phyloP scores from a whole-genome alignment of 2,888 invertebrate species.

The Polylopha cassiicola region DNA sequence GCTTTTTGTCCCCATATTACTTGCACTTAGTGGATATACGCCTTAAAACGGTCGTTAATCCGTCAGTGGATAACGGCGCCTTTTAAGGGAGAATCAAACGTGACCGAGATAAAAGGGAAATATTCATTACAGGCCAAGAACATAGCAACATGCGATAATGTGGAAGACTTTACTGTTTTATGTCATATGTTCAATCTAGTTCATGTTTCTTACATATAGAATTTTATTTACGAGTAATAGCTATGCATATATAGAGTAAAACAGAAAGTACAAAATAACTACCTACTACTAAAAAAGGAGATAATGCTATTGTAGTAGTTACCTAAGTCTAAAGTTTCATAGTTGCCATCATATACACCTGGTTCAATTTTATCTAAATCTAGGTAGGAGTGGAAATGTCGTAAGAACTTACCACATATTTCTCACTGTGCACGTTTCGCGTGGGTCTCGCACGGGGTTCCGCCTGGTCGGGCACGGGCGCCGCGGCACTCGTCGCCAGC shows the following conservation, averaged over 20 bases:
- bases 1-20: constrained; percentile 72
- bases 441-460: constrained; percentile 41
- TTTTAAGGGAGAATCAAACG: constrained; percentile 55
- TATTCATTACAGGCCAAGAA: constrained; percentile 28
- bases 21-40: constrained; percentile 60
- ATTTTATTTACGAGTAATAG: no score
- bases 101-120: constrained; percentile 42
- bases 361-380: no score
- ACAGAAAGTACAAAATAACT: no score
- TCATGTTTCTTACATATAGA: no score
- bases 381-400: background rate
- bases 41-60: constrained; percentile 62
- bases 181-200: no score
- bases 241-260: no score
- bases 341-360: no score
- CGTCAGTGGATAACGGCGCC: constrained; percentile 52
- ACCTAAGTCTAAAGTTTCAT: no score
- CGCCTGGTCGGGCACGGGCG: no score
- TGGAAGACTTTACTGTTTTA: no score
- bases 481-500: constrained; percentile 52
- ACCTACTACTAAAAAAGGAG: no score
- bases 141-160: background rate
- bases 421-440: constrained; percentile 49
- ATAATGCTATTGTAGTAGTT: no score
- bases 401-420: constrained; percentile 53